Evolutionary conservation across 2,797 vertebrate genomes (phyloP), one percentile per base, ranked within the genome.

Genomic region (Tiaroga cobitis): DNA sequence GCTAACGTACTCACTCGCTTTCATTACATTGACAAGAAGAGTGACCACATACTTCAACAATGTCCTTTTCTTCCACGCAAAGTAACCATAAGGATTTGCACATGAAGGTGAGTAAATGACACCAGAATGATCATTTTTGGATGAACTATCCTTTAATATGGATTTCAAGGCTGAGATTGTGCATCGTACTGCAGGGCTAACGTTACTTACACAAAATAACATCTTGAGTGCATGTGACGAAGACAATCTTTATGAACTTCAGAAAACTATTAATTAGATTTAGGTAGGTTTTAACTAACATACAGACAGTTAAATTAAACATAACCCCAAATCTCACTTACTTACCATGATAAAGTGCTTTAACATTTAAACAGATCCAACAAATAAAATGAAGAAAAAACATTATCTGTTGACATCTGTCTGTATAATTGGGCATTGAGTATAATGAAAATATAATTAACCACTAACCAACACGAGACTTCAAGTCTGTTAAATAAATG

Each of bases 331-430:
- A 39, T 39, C 68, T 37, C 18, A 29, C 11, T 54, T 21, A 51
- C 68, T 8, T 41, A 69, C 43, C n/a, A 69, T 13, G 37, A 78
- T 84, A 84, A 84, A 84, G 82, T 84, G 82, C 82, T 69, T 69
- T 46, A 32, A 84, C 49, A 68, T 34, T 68, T 24, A 19, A 34
- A 76, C 82, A 69, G 26, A 34, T 13, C 61, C 19, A 61, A 78
- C 24, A 26, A 82, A 74, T 24, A 11, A 43, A 61, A 32, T 15
- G 3, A 26, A 37, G 5, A 29, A 16, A 32, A 24, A 26, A 21
- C 24, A 37, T 37, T 1, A 51, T 81, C 34, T 70, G 10, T 63
- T 63, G 8, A 18, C 5, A 8, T 26, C 8, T 11, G 19, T 72
- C 19, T 73, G 34, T 67, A 34, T 61, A 72, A 21, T 19, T 11